Conservation (phyloP, 2,888 invertebrate species). For the Netelia fuscicornis region DNA sequence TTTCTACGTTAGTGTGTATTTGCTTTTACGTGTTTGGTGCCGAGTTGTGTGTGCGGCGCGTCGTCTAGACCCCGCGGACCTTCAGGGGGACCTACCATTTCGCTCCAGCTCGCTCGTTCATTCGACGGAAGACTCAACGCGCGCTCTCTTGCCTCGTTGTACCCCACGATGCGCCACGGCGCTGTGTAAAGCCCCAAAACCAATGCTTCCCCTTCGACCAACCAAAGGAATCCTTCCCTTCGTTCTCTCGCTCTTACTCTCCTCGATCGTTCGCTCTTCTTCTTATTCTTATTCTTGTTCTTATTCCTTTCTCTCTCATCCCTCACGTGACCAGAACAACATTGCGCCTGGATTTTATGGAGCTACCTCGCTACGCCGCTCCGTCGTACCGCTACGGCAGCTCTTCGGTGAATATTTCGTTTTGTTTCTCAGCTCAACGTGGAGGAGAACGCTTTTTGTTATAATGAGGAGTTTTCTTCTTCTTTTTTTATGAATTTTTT, state of each 20-base stretch:
- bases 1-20: background rate
- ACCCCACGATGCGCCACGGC: constrained; percentile 17
- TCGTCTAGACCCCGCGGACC: constrained; percentile 61
- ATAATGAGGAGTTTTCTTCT: background rate
- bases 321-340: constrained; percentile 45
- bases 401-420: background rate
- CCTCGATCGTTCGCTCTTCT: too few species aligned
- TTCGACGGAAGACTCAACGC: background rate
- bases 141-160: background rate
- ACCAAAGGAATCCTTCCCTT: constrained; percentile 29
- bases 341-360: constrained; percentile 39
- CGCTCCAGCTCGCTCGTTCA: constrained; percentile 1
- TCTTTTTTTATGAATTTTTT: background rate
- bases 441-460: background rate
- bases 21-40: background rate
- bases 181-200: constrained; percentile 28
- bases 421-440: background rate
- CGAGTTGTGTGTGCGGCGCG: constrained; percentile 32
- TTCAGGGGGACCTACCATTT: constrained; percentile 19
- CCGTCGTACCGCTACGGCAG: constrained; percentile 16
- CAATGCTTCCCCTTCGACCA: constrained; percentile 51
- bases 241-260: constrained; percentile 1
- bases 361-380: constrained; percentile 2
- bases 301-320: constrained; percentile 9
- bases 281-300: background rate